Evolutionary conservation across 2,888 invertebrate species (phyloP).

Genomic region (Agrochola litura): DNA sequence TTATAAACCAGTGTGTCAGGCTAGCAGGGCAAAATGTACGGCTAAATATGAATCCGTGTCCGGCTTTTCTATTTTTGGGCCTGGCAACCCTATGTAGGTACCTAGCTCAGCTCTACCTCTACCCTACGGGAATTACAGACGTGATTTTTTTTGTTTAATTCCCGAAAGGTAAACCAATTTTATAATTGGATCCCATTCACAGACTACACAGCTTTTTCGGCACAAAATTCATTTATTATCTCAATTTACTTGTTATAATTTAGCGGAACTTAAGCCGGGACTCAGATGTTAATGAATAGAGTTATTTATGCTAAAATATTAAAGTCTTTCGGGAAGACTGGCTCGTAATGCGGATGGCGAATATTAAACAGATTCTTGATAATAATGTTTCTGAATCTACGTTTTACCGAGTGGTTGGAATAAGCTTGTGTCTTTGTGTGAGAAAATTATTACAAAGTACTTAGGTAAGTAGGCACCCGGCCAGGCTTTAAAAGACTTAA

Average conservation of each 20-base stretch:
- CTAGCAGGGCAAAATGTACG: too few species aligned
- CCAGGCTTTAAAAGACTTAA: background rate
- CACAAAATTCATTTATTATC: slow-evolving; percentile 57
- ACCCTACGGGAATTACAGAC: background rate
- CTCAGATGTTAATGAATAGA: slow-evolving; percentile 64
- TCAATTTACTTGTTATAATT: slow-evolving; percentile 64
- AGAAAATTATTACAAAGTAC: background rate
- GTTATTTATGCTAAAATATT: slow-evolving; percentile 69
- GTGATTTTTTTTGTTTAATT: background rate
- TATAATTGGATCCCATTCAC: slow-evolving; percentile 42
- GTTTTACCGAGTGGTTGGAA: slow-evolving; percentile 21
- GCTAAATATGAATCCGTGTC: too few species aligned
- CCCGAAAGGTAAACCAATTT: slow-evolving; percentile 26
- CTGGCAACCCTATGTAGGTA: too few species aligned
- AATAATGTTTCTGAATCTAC: slow-evolving; percentile 40
- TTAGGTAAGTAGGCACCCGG: background rate
- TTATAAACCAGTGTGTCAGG: too few species aligned
- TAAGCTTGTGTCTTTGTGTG: slow-evolving; percentile 28
- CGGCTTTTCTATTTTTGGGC: too few species aligned
- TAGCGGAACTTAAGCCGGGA: slow-evolving; percentile 59
- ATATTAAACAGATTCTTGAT: slow-evolving; percentile 57
- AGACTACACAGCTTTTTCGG: slow-evolving; percentile 42
- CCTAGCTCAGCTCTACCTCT: background rate
- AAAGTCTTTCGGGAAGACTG: slow-evolving; percentile 56
- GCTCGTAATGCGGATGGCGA: slow-evolving; percentile 49